Evolutionary conservation across 2,888 invertebrate genomes (phyloP), one percentile per base, ranked within the genome.

Genomic region (Ennomos quercinarius): DNA sequence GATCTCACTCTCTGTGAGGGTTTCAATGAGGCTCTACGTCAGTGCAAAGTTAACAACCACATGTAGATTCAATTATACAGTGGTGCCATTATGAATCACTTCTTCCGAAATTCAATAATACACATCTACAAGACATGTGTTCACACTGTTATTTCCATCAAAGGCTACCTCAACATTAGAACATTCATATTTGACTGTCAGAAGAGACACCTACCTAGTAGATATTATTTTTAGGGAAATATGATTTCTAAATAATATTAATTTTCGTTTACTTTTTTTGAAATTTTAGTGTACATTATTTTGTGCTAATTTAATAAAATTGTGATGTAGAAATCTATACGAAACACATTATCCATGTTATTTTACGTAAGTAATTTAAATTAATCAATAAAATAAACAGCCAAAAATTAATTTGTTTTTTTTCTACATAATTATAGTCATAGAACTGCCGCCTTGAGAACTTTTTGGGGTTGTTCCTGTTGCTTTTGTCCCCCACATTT

Each of bases 21-120:
- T 61, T 99, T 99, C 91, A 99, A 99, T 83, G 99, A 99, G 86
- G 99, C 99, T 55, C 94, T 99, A 62, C 96, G 97, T 77, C 98
- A 99, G 84, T 99, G 99, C 96, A 98, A 98, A 93, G 76, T 94
- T 67, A 94, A 95, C 82, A 94, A 97, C 89, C 95, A 96, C 94
- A 78, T 95, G 82, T 94, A 93, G 87, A 81, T 56, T 52, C 46
- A 64, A 62, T 57, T 45, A 51, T 39, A 43, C 41, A 42, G 12
- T 47, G 74, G 78, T 81, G 78, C 74, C 73, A 70, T 57, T 61
- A 51, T 78, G 74, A 64, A 70, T 55, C 67, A 77, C 44, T 68
- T 73, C 49, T 72, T 78, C 11, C 64, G 64, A 61, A 72, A 65
- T 55, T 76, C 75, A 37, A 37, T 84, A 40, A 55, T 64, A 36